Evolutionary conservation across 2,797 vertebrate species (phyloP).

Genomic region (Periparus ater): DNA sequence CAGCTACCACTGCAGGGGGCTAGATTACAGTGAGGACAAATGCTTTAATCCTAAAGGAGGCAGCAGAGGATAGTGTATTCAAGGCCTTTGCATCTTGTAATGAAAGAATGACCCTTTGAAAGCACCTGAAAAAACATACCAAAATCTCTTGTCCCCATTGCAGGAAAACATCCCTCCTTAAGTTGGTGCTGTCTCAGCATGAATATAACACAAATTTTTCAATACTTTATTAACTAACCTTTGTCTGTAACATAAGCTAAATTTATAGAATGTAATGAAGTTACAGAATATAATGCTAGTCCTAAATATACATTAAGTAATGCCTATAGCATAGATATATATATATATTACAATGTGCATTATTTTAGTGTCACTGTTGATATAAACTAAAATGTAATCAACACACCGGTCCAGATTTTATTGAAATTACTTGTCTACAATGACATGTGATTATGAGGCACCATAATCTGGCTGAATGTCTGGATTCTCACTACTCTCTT

Average conservation of each 20-base stretch:
- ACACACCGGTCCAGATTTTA: neutral
- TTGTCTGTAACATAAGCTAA: neutral
- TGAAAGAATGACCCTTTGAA: conserved; percentile 24
- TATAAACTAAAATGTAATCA: neutral
- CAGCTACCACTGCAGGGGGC: conserved; percentile 18
- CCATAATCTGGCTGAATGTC: neutral
- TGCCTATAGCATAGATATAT: neutral
- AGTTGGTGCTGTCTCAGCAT: neutral
- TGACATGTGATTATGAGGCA: neutral
- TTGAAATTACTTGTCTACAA: neutral
- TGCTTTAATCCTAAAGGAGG: conserved; percentile 53
- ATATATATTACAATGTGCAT: neutral
- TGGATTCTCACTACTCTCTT: neutral
- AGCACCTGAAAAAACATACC: neutral
- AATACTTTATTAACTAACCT: neutral
- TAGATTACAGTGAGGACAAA: conserved; percentile 22
- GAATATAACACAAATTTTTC: neutral
- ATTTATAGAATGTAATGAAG: neutral
- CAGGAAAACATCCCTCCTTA: neutral
- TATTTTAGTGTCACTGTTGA: neutral
- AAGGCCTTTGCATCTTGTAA: neutral
- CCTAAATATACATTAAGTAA: neutral
- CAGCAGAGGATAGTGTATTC: conserved; percentile 60
- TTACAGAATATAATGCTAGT: neutral
- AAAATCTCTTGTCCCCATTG: neutral